Evolutionary conservation across 2,113 vertebrate genomes (phyloP), one percentile per base, ranked within the genome.

Genomic region (Actenoides lindsayi): DNA sequence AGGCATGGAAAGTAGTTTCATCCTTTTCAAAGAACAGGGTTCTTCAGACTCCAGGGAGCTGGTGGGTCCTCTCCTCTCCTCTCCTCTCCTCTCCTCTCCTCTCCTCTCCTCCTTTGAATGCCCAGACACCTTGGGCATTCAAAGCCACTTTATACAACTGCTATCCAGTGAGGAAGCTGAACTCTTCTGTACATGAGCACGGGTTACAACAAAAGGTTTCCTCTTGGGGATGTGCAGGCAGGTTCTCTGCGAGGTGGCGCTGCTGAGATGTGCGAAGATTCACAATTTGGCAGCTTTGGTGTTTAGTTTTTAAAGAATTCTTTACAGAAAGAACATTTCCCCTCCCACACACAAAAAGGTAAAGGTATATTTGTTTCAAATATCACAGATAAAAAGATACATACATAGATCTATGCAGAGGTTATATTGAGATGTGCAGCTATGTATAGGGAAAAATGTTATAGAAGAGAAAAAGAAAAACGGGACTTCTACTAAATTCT

Each of bases 221-320:
- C 28, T 39, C 1, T 44, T 7, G 28, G 7, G 31, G 30, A 10
- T 27, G 27, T 3, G 10, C 6, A 30, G 28, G 28, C 10, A 41
- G 10, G 15, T 2, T 35, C 8, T 84, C 82, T 91, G 21, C 92
- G 87, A 95, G 93, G 37, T 97, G 97, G 96, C 93, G 78, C 91
- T 93, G 60, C 37, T 59, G 90, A 95, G 95, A 90, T 83, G 41
- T 13, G 56, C 20, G 75, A 94, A 35, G 18, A 28, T 19, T 51
- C 14, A 59, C n/a, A 74, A 11, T 59, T 74, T 6, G 7, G 16
- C n/a, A 62, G 15, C 53, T 94, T 75, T n/a, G n/a, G 63, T 39
- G 16, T 33, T 65, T 15, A 3, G 42, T 63, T 64, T 25, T 13
- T 24, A 17, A 24, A 35, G 3, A 44, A 35, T 56, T 89, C 6